Conservation (phyloP, 2,113 vertebrate species). For the Sialia sialis region DNA sequence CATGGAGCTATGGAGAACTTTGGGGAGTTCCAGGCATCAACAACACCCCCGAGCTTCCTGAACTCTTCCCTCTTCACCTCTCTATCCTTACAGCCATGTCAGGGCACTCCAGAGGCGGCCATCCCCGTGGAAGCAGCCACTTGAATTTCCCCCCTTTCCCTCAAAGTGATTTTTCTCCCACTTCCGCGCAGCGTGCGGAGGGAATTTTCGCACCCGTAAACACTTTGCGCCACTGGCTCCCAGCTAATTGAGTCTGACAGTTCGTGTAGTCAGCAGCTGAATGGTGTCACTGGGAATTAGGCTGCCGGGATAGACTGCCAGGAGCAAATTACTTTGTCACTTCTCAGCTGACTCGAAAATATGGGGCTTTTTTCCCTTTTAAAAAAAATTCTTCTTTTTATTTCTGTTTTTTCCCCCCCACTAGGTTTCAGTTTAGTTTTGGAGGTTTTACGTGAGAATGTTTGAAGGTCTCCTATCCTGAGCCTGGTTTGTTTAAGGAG, state of each 20-base stretch:
- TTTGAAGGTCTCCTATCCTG: neutral
- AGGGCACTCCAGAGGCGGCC: accelerated
- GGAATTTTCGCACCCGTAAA: conserved; percentile 75
- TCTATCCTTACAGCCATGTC: accelerated
- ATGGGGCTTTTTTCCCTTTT: neutral
- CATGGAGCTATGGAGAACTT: neutral
- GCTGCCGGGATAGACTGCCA: conserved; percentile 74
- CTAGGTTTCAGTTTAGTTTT: neutral
- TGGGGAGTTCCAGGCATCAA: neutral
- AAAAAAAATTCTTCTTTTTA: neutral
- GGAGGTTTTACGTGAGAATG: neutral
- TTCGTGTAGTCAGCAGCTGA: conserved; percentile 76
- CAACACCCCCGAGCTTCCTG: accelerated
- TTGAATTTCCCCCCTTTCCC: conserved; percentile 40
- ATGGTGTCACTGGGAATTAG: conserved; percentile 76
- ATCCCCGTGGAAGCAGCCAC: neutral
- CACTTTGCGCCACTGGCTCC: conserved; percentile 69
- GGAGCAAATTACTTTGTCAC: conserved; percentile 76
- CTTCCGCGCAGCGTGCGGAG: conserved; percentile 41
- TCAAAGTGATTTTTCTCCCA: conserved; percentile 38
- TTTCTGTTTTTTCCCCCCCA: neutral
- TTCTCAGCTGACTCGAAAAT: conserved; percentile 71
- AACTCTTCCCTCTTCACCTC: neutral
- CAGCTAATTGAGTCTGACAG: conserved; percentile 77
- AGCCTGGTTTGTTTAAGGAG: conserved; percentile 30